These are phyloP conservation scores for Silurus aristotelis DNA, from an alignment of 2,797 vertebrate genomes.

Conservation along the genomic window DNA sequence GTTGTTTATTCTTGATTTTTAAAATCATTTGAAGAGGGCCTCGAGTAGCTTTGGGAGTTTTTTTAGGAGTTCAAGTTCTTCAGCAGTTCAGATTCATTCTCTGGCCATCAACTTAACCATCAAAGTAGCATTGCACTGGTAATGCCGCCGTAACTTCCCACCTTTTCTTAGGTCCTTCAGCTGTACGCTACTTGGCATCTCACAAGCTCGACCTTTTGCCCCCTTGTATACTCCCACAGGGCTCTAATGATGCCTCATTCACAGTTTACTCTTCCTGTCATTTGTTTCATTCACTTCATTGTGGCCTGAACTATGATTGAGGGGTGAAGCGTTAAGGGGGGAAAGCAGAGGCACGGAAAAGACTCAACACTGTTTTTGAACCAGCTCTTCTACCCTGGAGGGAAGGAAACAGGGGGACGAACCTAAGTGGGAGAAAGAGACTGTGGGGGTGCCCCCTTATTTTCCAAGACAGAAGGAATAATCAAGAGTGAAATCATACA, in stretches of 20 bases:
- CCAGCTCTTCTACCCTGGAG: conserved; percentile 1
- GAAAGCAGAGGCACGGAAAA: neutral
- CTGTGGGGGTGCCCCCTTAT: neutral
- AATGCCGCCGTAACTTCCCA: neutral
- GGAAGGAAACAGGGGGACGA: neutral
- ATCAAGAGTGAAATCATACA: conserved; percentile 4
- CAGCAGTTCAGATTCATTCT: neutral
- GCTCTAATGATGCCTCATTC: conserved; percentile 1
- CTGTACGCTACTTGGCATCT: neutral
- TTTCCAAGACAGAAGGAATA: neutral
- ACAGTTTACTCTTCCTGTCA: conserved; percentile 11
- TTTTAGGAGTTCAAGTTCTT: neutral
- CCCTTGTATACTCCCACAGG: neutral
- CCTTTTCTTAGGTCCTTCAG: neutral
- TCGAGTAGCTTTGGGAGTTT: too few species aligned
- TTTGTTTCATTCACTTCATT: conserved; percentile 35
- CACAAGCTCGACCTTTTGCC: conserved; percentile 6
- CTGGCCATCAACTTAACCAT: neutral
- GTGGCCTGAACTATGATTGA: conserved; percentile 1
- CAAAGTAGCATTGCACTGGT: neutral
- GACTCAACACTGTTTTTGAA: conserved; percentile 10
- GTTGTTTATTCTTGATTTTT: neutral
- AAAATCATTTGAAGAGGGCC: neutral
- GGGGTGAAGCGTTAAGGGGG: neutral
- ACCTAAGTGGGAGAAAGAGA: neutral